Evolutionary conservation across 2,113 vertebrate genomes (phyloP), one percentile per base, ranked within the genome.

Genomic region (Myrmecophaga tridactyla): DNA sequence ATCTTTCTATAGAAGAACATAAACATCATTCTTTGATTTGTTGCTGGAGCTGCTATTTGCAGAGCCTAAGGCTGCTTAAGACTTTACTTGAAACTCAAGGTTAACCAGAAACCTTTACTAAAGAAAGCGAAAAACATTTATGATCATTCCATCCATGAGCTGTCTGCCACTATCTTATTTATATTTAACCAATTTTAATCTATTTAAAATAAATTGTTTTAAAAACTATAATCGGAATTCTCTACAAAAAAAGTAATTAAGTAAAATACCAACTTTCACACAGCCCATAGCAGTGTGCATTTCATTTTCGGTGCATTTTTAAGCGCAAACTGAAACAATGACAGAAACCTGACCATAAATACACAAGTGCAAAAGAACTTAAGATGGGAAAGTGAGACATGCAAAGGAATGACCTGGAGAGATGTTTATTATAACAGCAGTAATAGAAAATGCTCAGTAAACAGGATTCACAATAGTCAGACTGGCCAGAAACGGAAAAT

Each of bases 11-110:
- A 65, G 65, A 86, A 67, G 41, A 97, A 86, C 18, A 76, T 86
- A 94, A 94, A 80, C 41, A 92, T 69, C 23, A 43, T 77, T 91
- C 65, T 93, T 70, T 90, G 63, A 88, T 88, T 73, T 96, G 34
- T 43, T 84, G 63, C 78, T 39, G 34, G 43, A 92, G 56, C 39
- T 86, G 25, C 46, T 90, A 73, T 87, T 92, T 96, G 69, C 85
- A 90, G 73, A 96, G 48, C 80, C 86, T 75, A 73, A 80, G 80
- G n/a, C 70, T 75, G 51, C 67, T 67, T 83, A 92, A 94, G 88
- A 86, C 23, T 89, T 89, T 48, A 62, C 69, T 90, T 95, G 77
- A 95, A 88, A 69, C 25, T 86, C 27, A 73, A 84, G 34, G 39
- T 84, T 92, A 51, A 69, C 63, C 70, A 43, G 48, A 87, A 73